Evolutionary conservation across 2,797 vertebrate genomes (phyloP), one percentile per base, ranked within the genome.

Genomic region (Enteromius afrohamiltoni): DNA sequence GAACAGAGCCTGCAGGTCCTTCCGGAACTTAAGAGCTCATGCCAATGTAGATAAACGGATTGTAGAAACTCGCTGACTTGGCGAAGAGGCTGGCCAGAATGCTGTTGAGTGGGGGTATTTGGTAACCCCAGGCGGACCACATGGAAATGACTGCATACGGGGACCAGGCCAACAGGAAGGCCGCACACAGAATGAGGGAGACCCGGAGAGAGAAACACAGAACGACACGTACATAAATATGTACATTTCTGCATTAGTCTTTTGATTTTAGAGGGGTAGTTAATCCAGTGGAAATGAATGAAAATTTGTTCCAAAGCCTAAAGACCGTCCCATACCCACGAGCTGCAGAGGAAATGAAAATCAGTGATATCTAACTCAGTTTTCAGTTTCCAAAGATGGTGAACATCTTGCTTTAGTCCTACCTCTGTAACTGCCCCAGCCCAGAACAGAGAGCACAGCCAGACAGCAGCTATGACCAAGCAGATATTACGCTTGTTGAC

Each of bases 121-220:
- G 49, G 79, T 89, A 87, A 34, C 93, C 94, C 65, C 86, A 93
- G 16, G 92, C 90, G 45, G 93, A 94, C 90, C 91, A 95, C 90
- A 95, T 93, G 34, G 93, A 95, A 85, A 94, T 94, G 75, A 94
- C 94, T 26, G 93, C 93, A 2, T 95, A 95, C 0, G 92, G 94
- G 47, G 94, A 94, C 93, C 93, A 94, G 0, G 93, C 94, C 75
- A 93, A 91, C 83, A 95, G 93, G 77, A 91, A 93, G 85, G 89
- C 90, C 62, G 89, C 92, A 74, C 91, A 91, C 84, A 93, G 88
- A 78, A 94, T 91, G 79, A 94, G 86, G 62, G 92, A 95, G 80
- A 94, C 91, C 93, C 95, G 74, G 14, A 69, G 58, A 7, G 47
- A 79, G 45, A 40, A 19, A 60, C 65, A 71, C 31, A 65, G 47